Evolutionary conservation across 2,113 vertebrate genomes (phyloP).

Genomic region (Clupea harengus): DNA sequence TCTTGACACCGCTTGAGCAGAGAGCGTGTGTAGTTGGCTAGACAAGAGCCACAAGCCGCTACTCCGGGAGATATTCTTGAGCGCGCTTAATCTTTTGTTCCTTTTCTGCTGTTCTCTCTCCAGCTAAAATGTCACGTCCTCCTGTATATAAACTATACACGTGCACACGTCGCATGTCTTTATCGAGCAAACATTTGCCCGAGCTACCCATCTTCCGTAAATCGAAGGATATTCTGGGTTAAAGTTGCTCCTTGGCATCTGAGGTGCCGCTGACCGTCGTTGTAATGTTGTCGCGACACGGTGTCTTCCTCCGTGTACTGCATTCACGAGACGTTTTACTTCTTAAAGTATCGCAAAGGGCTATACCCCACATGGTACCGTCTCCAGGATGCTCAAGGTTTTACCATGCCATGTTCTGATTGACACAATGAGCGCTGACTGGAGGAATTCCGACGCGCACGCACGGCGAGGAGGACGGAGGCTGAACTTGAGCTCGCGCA

Average conservation of each 20-base stretch:
- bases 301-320: not conserved
- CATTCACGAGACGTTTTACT: not conserved
- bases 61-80: slow-evolving; percentile 11
- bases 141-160: not conserved
- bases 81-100: slow-evolving; percentile 19
- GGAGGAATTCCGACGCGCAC: slow-evolving; percentile 49
- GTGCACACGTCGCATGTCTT: not conserved
- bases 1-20: not conserved
- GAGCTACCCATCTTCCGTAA: not conserved
- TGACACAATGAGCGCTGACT: slow-evolving; percentile 41
- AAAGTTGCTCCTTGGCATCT: slow-evolving; percentile 15
- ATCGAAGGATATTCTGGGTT: not conserved
- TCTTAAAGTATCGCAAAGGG: not conserved
- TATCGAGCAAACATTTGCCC: not conserved
- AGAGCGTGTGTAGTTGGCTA: slow-evolving; percentile 6
- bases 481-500: slow-evolving; percentile 53
- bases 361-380: slow-evolving; percentile 1
- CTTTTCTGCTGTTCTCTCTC: not conserved
- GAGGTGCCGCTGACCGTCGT: not conserved
- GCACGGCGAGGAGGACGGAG: slow-evolving; percentile 33
- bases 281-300: not conserved
- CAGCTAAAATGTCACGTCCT: not conserved
- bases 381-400: not conserved
- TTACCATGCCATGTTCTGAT: not conserved
- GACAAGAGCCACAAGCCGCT: not conserved